phyloP scores from a whole-genome alignment of 2,888 invertebrate species.

The Microctonus brassicae region DNA sequence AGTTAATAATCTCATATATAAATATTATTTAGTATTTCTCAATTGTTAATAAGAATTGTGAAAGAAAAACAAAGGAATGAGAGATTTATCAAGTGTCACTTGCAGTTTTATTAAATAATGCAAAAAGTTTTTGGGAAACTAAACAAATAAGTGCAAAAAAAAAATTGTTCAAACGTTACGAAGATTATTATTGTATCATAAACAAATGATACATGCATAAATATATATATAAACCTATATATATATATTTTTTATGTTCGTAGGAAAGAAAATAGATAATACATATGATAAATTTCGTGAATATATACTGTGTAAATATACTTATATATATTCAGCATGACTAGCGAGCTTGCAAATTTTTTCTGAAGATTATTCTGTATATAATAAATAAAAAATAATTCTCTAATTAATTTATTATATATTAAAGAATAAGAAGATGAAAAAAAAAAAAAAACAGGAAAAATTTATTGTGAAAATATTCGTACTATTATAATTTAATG shows the following conservation, averaged over 20 bases:
- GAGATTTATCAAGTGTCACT: background rate
- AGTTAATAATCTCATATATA: background rate
- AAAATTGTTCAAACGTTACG: background rate
- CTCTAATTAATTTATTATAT: no score
- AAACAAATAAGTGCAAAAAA: background rate
- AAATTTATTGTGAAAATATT: no score
- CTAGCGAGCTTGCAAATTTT: background rate
- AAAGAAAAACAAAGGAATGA: background rate
- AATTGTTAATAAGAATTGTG: background rate
- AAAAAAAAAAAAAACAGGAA: no score
- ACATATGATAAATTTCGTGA: background rate
- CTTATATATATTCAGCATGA: background rate
- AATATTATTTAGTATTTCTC: background rate
- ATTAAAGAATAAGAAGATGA: no score
- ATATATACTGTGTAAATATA: slow-evolving; percentile 1
- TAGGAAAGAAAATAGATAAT: background rate
- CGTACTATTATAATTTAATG: no score
- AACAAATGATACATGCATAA: background rate
- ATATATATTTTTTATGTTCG: background rate
- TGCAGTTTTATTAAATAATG: background rate
- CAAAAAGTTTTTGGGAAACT: background rate
- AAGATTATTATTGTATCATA: background rate
- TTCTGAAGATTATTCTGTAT: background rate
- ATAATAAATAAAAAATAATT: background rate
- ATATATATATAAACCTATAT: background rate